Conservation (phyloP, 2,113 vertebrate genomes). For the Psammodynastes pulverulentus region DNA sequence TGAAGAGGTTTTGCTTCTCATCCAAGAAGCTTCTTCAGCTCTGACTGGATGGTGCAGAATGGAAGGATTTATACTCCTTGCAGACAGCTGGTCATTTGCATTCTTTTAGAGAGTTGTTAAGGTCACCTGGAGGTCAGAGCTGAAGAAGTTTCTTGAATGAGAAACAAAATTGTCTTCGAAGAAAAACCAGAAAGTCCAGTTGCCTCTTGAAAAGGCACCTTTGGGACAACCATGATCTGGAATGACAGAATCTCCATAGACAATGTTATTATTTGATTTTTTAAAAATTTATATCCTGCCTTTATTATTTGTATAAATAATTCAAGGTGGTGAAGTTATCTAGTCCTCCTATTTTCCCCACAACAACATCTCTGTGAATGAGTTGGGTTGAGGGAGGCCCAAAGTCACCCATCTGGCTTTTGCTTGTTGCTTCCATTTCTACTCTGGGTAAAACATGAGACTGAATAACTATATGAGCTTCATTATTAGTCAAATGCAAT, state of each 20-base stretch:
- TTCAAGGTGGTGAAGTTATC: background rate
- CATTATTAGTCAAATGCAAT: background rate
- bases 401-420: background rate
- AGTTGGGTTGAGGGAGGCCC: background rate
- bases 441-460: background rate
- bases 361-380: background rate
- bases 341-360: background rate
- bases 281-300: background rate
- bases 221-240: too few species aligned
- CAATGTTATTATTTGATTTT: background rate
- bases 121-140: too few species aligned
- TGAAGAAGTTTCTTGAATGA: too few species aligned
- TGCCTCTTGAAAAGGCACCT: too few species aligned
- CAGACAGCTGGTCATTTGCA: too few species aligned
- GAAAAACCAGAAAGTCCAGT: too few species aligned
- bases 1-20: too few species aligned
- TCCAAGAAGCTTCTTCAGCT: too few species aligned
- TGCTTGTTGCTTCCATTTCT: background rate
- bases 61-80: too few species aligned
- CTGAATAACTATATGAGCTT: background rate
- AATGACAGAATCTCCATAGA: background rate
- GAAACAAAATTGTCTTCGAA: too few species aligned
- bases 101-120: too few species aligned
- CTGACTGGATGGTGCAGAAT: too few species aligned
- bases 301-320: background rate